phyloP scores from a whole-genome alignment of 2,797 vertebrate species.

The Acanthopagrus latus region DNA sequence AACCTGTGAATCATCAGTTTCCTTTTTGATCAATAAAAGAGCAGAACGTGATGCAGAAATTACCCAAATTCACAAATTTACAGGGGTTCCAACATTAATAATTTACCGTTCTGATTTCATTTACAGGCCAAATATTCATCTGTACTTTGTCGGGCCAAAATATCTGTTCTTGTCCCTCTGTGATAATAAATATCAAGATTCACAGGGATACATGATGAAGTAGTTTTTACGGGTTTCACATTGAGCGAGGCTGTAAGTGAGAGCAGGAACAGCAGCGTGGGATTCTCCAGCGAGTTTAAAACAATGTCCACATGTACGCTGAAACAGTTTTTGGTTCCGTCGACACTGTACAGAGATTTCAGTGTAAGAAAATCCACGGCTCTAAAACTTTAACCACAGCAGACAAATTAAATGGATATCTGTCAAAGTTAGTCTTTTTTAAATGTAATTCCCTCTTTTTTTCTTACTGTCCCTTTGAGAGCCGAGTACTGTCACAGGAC shows the following conservation, averaged over 20 bases:
- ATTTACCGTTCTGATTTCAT: neutral
- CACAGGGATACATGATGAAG: neutral
- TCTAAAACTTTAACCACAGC: neutral
- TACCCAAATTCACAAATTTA: neutral
- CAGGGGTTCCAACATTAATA: neutral
- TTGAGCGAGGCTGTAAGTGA: neutral
- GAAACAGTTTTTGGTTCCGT: neutral
- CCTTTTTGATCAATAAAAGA: neutral
- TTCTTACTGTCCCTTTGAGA: too few species aligned
- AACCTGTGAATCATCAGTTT: neutral
- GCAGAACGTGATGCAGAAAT: neutral
- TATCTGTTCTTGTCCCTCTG: neutral
- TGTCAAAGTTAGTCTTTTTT: neutral
- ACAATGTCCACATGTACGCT: too few species aligned
- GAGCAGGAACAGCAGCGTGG: neutral
- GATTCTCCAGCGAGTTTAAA: neutral
- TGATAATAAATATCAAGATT: neutral
- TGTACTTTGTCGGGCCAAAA: neutral
- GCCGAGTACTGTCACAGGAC: too few species aligned
- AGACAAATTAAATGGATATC: neutral
- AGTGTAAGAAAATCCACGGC: neutral
- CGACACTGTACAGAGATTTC: neutral
- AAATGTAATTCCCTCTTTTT: too few species aligned
- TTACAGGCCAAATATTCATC: neutral
- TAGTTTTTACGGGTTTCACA: conserved; percentile 1